Evolutionary conservation across 2,888 invertebrate genomes (phyloP).

Genomic region (Aleiodes leptofemur): DNA sequence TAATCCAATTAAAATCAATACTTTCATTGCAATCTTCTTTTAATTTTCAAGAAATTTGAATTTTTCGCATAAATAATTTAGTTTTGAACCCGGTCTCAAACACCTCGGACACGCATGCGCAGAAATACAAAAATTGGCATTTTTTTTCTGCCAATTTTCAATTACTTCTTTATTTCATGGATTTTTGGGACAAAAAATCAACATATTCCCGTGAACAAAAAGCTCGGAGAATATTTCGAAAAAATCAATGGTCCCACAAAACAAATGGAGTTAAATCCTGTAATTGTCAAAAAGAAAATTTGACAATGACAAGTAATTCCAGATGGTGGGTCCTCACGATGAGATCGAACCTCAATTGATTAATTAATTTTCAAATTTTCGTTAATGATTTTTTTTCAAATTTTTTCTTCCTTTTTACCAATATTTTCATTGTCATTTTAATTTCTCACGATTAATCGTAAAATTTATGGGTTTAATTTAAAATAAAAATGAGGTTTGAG

Average conservation of each 20-base stretch:
- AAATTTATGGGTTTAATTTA: background rate
- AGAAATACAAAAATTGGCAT: background rate
- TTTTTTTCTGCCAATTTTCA: background rate
- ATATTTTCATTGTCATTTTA: background rate
- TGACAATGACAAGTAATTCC: slow-evolving; percentile 52
- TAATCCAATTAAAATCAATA: background rate
- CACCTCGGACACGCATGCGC: slow-evolving; percentile 71
- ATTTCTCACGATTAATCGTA: background rate
- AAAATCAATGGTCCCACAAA: slow-evolving; percentile 65
- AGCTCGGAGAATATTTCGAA: slow-evolving; percentile 73
- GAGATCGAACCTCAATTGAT: slow-evolving; percentile 54
- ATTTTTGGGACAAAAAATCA: slow-evolving; percentile 62
- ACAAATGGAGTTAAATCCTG: slow-evolving; percentile 49
- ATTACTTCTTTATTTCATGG: background rate
- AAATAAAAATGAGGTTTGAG: slow-evolving; percentile 49
- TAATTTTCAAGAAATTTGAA: background rate
- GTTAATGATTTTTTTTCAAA: background rate
- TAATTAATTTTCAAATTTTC: background rate
- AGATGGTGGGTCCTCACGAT: slow-evolving; percentile 62
- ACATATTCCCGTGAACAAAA: slow-evolving; percentile 68
- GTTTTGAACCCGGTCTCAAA: slow-evolving; percentile 58
- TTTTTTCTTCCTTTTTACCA: background rate
- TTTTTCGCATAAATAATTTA: slow-evolving; percentile 31
- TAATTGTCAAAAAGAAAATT: slow-evolving; percentile 23
- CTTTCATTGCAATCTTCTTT: background rate